A percentile compares a stretch with the other conserved stretches of the same genome.
Conservation (phyloP, 2,888 invertebrate species). For the Drosophila setosimentum region DNA sequence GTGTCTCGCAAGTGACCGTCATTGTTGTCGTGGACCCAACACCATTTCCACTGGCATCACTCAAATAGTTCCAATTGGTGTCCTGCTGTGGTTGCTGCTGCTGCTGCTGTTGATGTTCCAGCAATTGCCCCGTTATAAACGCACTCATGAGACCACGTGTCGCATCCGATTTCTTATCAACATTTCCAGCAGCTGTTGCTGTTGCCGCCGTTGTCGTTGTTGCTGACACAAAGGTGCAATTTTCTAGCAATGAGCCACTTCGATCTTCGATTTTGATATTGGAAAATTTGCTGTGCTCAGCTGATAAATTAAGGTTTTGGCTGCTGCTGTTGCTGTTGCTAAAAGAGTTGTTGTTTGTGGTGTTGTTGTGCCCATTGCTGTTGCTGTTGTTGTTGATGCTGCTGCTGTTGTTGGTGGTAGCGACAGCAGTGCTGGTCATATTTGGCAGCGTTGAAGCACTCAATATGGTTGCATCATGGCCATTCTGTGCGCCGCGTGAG, state of each 20-base stretch:
- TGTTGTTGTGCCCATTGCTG: constrained; percentile 25
- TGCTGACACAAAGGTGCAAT: constrained; percentile 57
- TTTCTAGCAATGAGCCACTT: constrained; percentile 54
- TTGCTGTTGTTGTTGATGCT: constrained; percentile 45
- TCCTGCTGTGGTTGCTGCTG: constrained; percentile 63
- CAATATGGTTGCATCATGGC: constrained; percentile 25
- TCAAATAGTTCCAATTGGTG: constrained; percentile 76
- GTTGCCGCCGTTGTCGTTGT: constrained; percentile 43
- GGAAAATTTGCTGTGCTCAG: constrained; percentile 58
- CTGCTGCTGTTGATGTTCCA: constrained; percentile 62
- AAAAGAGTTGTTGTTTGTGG: constrained; percentile 51
- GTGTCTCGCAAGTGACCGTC: constrained; percentile 54
- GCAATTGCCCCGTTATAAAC: constrained; percentile 67
- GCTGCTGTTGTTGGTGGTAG: constrained; percentile 35
- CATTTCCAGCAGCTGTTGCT: constrained; percentile 30
- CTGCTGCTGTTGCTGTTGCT: constrained; percentile 69
- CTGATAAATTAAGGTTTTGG: constrained; percentile 52
- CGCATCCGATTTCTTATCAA: constrained; percentile 58
- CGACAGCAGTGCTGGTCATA: constrained; percentile 18
- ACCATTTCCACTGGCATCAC: constrained; percentile 59
- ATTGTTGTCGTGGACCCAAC: constrained; percentile 45
- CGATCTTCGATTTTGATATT: constrained; percentile 78
- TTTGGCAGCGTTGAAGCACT: constrained; percentile 16
- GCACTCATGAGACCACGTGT: constrained; percentile 46
- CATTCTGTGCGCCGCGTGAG: constrained; percentile 60